Base-by-base conservation (phyloP, 2,797 vertebrate species). In the Tragelaphus eurycerus region DNA sequence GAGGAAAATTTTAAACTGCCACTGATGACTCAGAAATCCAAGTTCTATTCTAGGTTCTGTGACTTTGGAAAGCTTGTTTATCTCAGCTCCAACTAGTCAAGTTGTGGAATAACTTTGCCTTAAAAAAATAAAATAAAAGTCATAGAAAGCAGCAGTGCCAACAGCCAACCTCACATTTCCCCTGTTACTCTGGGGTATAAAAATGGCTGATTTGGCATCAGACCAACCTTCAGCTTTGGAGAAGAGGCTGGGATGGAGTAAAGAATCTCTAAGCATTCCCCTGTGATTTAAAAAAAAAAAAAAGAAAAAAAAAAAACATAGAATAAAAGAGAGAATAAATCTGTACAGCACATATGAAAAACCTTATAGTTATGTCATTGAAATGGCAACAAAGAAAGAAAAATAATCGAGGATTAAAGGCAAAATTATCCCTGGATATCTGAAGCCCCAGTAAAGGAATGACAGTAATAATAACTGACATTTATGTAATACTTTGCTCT, bases 11-110 rank as follows among this genome's bases (percentile, higher is more conserved):
- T 96, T 95, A 86, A 98, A 88, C 78, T 82, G 86, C 29, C 90
- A 85, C 90, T 94, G 84, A 92, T 97, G 96, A 97, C 92, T 98
- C 97, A 98, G 96, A 97, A 96, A 98, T 96, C 86, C 86, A 95
- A 96, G 59, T 95, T 96, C 95, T 97, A 97, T 98, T 98, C 97
- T 97, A 76, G 86, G 76, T 97, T 93, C 86, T 89, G 46, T 93
- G 93, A 83, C 93, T 98, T 96, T 71, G 46, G 87, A 96, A 95
- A 97, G 90, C 95, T 96, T 97, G 79, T 97, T 98, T 95, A 97
- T 97, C 92, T 96, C 89, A 82, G 88, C 50, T 97, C 88, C 34
- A 96, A 88, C 88, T 96, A 97, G 93, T 86, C 83, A 98, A 96
- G 67, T 74, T 97, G 83, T 96, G 9, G 92, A 95, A 97, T 97